Evolutionary conservation across 2,888 invertebrate species (phyloP), one percentile per base, ranked within the genome.

Genomic region (Sphaerophoria taeniata): DNA sequence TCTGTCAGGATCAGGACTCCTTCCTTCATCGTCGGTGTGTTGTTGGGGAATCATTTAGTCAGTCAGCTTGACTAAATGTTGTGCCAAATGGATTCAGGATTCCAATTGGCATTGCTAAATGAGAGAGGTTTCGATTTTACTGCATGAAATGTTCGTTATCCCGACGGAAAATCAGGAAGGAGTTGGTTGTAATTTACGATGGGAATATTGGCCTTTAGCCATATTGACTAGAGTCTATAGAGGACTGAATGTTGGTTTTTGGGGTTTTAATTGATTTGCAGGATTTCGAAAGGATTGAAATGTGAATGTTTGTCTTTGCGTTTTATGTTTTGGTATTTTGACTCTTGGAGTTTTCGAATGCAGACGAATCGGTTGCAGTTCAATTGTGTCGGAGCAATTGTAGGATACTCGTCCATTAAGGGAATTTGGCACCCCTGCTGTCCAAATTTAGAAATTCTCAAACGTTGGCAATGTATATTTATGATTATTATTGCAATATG

Each of bases 101-200:
- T 43, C 73, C 81, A 60, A 81, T 77, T 85, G 81, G 85, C 81
- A 85, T 85, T 81, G 85, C 76, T 73, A 81, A 85, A 81, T 73
- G 85, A 69, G 85, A 70, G 63, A 65, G 81, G 85, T 85, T 76
- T 85, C 81, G 70, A 73, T 81, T 81, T 77, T 53, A 76, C 73
- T 81, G 72, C 53, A 34, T 51, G 31, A 47, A 31, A 61, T 24
- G n/a, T 14, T 31, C 16, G 12, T 9, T n/a, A n/a, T 47, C 14
- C 49, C n/a, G 55, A 51, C 43, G 65, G 45, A 33, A 31, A 33
- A 47, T 24, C 7, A 43, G 51, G 39, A 16, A 45, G 16, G 51
- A 56, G 67, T 67, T 33, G 60, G 70, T 58, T 79, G 85, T 85
- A 85, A 81, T 85, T 85, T 85, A 85, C 81, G 80, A 81, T 85